phyloP scores from a whole-genome alignment of 2,797 vertebrate species.

The Petrocephalus sullivani region DNA sequence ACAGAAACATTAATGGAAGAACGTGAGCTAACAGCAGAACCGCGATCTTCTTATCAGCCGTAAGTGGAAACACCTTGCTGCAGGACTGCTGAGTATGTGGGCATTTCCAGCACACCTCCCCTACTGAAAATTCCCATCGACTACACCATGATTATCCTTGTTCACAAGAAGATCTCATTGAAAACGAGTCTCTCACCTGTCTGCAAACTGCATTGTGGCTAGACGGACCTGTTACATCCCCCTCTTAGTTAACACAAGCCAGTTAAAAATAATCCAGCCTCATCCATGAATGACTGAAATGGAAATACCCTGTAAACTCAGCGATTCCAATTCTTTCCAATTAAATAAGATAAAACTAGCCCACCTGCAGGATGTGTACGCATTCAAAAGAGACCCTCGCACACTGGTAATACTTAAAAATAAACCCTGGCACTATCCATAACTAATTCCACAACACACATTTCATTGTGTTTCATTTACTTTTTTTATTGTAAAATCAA shows the following conservation, averaged over 20 bases:
- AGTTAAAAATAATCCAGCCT: background rate
- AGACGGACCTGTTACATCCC: background rate
- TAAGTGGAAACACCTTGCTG: background rate
- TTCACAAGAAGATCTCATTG: background rate
- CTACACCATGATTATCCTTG: background rate
- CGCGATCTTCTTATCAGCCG: background rate
- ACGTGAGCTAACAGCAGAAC: background rate
- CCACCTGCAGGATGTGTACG: background rate
- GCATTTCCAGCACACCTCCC: background rate
- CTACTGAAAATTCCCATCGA: background rate
- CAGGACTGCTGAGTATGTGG: background rate
- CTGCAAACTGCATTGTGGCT: background rate
- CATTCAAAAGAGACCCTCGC: background rate
- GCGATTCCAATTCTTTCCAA: background rate
- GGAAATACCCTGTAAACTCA: background rate
- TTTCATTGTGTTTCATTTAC: background rate
- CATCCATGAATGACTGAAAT: background rate
- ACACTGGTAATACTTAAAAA: background rate
- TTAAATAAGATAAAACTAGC: background rate
- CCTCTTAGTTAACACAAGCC: background rate
- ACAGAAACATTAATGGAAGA: background rate
- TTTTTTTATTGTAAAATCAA: slow-evolving; percentile 1
- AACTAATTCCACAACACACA: background rate
- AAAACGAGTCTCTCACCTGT: background rate
- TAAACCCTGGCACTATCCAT: background rate